A percentile compares a stretch with the other conserved stretches of the same genome.
Conservation (phyloP, 2,888 invertebrate genomes). For the Silvanus unidentatus region DNA sequence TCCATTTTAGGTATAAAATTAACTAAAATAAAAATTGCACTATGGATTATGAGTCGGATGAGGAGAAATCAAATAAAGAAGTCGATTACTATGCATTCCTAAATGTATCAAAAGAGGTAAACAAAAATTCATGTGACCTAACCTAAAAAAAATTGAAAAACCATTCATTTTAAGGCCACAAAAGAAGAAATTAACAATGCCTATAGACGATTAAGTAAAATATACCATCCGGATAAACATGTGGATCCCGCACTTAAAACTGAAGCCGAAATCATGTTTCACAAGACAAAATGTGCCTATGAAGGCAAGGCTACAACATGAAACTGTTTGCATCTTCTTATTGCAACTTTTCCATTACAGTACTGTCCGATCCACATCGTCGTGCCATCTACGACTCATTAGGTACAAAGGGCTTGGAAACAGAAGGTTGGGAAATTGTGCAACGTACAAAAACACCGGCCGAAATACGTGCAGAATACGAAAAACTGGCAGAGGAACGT, state of each 20-base stretch:
- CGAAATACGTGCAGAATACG: conserved; percentile 96
- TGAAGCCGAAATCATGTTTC: conserved; percentile 89
- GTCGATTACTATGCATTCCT: conserved; percentile 86
- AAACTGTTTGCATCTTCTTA: conserved; percentile 2
- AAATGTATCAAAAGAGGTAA: conserved; percentile 77
- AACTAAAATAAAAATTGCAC: conserved; percentile 1
- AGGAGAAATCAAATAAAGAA: conserved; percentile 55
- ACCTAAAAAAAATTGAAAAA: conserved; percentile 4
- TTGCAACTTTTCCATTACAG: conserved; percentile 45
- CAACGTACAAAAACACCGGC: conserved; percentile 86
- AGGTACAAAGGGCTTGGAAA: conserved; percentile 87
- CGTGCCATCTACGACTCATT: conserved; percentile 89
- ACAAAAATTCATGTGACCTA: not conserved
- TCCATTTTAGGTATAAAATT: too few species aligned
- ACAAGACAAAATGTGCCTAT: conserved; percentile 88
- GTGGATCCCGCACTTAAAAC: conserved; percentile 72
- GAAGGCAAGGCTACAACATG: conserved; percentile 61
- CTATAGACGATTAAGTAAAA: conserved; percentile 82
- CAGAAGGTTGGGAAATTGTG: conserved; percentile 94
- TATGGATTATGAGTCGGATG: conserved; percentile 67
- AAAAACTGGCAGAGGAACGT: conserved; percentile 74
- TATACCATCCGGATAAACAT: conserved; percentile 98
- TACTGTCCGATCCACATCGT: conserved; percentile 86
- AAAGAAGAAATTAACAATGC: conserved; percentile 90
- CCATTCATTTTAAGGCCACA: conserved; percentile 63